A percentile compares a stretch with the other conserved stretches of the same genome.
phyloP scores from a whole-genome alignment of 1,140 invertebrate species.

The Ruditapes philippinarum region DNA sequence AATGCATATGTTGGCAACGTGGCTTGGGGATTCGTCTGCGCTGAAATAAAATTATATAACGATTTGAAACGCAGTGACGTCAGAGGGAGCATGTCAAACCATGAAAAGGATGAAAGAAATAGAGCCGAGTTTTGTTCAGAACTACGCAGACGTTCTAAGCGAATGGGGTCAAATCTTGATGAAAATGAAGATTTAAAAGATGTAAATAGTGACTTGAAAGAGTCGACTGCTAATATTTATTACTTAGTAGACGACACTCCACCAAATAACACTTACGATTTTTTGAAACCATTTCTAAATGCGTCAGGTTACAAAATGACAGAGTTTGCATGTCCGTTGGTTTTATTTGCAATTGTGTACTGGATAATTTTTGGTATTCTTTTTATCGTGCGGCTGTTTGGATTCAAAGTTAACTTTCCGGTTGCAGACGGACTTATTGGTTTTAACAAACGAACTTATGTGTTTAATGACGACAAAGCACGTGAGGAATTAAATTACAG shows the following conservation, averaged over 20 bases:
- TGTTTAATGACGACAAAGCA: slow-evolving; percentile 12
- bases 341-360: slow-evolving; percentile 1
- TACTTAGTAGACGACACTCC: slow-evolving; percentile 48
- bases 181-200: not conserved
- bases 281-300: slow-evolving; percentile 33
- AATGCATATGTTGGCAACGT: slow-evolving; percentile 48
- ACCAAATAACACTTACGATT: not conserved
- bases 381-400: slow-evolving; percentile 29
- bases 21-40: slow-evolving; percentile 48
- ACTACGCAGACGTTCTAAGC: not conserved
- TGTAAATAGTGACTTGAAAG: not conserved
- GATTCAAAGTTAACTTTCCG: slow-evolving; percentile 28
- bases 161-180: not conserved
- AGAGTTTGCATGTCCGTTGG: not conserved
- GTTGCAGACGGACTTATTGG: not conserved
- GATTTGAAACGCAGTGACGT: not conserved
- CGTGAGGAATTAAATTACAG: slow-evolving; percentile 17
- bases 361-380: not conserved
- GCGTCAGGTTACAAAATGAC: slow-evolving; percentile 1
- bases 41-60: slow-evolving; percentile 19
- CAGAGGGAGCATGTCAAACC: not conserved
- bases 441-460: not conserved
- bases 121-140: not conserved
- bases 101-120: not conserved
- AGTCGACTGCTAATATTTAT: slow-evolving; percentile 5